Conservation (phyloP, 2,888 invertebrate genomes). For the Parascotia fuliginaria region DNA sequence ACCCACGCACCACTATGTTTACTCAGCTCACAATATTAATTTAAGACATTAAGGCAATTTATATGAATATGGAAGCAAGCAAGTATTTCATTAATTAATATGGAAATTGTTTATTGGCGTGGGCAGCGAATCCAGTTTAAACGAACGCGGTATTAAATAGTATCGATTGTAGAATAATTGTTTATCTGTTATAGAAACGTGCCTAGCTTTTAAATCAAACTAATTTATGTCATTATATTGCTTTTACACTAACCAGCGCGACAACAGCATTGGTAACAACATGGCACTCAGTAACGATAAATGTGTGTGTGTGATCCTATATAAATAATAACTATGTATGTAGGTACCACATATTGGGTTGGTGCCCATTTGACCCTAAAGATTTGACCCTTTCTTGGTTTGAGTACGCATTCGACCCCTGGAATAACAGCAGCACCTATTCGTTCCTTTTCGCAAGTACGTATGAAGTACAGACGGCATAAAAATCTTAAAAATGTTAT, state of each 20-base stretch:
- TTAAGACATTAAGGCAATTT: conserved; percentile 47
- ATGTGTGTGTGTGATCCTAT: not conserved
- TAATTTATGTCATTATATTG: conserved; percentile 20
- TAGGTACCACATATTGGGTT: no score
- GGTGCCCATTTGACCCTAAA: no score
- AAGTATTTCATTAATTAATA: conserved; percentile 66
- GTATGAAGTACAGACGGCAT: no score
- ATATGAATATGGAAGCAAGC: conserved; percentile 51
- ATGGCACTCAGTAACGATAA: no score
- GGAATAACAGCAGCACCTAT: no score
- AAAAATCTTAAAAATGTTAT: no score
- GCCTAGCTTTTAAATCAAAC: conserved; percentile 47
- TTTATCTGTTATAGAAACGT: conserved; percentile 51
- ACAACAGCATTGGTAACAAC: not conserved
- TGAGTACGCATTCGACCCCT: no score
- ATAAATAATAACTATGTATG: no score
- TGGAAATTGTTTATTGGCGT: conserved; percentile 65
- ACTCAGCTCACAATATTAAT: conserved; percentile 46
- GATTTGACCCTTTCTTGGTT: no score
- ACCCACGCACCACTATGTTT: conserved; percentile 36
- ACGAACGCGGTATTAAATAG: conserved; percentile 54
- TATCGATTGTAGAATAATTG: conserved; percentile 55
- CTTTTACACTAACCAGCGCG: not conserved
- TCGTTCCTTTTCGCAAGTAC: no score
- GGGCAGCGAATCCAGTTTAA: conserved; percentile 63